Base-by-base conservation (phyloP, 2,113 vertebrate species). In the Grammomys dolichurus region DNA sequence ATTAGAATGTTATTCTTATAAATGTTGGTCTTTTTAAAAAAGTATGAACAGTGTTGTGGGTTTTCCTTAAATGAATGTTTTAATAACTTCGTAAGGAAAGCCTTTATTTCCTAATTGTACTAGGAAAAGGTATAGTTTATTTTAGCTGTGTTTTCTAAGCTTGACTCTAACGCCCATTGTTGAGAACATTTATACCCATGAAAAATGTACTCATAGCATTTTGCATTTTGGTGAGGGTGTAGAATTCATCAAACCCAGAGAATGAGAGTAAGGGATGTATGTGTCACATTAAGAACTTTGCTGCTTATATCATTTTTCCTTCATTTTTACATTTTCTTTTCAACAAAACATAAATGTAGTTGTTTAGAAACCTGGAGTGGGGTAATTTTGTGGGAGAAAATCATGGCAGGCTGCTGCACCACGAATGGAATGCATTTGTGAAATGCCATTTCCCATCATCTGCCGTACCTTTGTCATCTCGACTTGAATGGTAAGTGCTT, bases 401-500 rank as follows among this genome's bases (percentile, higher is more conserved):
- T 43, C 5, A 9, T 54, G 72, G 10, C 12, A 85, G 85, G 3
- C 5, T 90, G 46, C 31, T 84, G 4, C 8, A 78, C 76, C 96
- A 93, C 69, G 93, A 98, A 91, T 0, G 6, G 67, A 69, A 36
- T 69, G 56, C 78, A 54, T 89, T 95, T 96, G 46, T 60, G 93
- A 96, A 96, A 94, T 69, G 6, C n/a, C 17, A 46, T 69, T 94
- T 95, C 95, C 31, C 56, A 54, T 89, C 87, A 56, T 84, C 84
- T 63, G 70, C 69, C 31, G 67, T 70, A 36, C 17, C 72, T 85
- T 51, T 98, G 63, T 80, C 46, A 93, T 10, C 69, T 92, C 84
- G 36, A 65, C 98, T 95, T 96, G 90, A 97, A 95, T 63, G 72
- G 89, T 72, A 81, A 98, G 94, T 94, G 67, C 22, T 95, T 97